Evolutionary conservation across 2,113 vertebrate species (phyloP).

Genomic region (Lota lota): DNA sequence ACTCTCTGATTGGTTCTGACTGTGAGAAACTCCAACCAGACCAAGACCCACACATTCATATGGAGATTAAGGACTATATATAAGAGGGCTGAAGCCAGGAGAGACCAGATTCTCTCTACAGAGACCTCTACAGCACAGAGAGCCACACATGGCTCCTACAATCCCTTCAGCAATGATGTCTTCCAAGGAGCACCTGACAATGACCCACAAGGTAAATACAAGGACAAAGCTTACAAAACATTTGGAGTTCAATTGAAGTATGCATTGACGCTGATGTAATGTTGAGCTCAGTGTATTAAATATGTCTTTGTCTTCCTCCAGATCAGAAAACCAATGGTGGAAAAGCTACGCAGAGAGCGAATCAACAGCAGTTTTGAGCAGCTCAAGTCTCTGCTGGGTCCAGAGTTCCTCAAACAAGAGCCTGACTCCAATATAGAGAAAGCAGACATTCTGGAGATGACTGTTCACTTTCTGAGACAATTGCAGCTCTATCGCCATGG

Average conservation of each 20-base stretch:
- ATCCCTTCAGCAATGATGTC: constrained; percentile 22
- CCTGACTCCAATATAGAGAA: constrained; percentile 46
- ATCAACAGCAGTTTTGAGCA: constrained; percentile 51
- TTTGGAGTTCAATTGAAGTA: neutral
- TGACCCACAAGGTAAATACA: constrained; percentile 19
- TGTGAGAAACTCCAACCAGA: constrained; percentile 50
- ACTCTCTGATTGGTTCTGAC: constrained; percentile 39
- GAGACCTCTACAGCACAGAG: constrained; percentile 38
- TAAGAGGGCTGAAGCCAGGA: constrained; percentile 29
- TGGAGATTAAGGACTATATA: constrained; percentile 50
- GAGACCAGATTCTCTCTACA: constrained; percentile 29
- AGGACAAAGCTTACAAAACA: neutral
- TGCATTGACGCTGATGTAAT: neutral
- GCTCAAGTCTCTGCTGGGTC: constrained; percentile 39
- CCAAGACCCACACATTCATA: constrained; percentile 49
- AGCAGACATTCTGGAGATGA: constrained; percentile 47
- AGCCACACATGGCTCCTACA: constrained; percentile 51
- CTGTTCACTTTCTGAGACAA: constrained; percentile 29
- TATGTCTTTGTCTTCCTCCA: constrained; percentile 6
- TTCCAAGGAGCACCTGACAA: constrained; percentile 16
- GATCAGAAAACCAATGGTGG: constrained; percentile 28
- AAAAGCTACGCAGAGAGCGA: constrained; percentile 45
- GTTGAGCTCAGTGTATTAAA: neutral
- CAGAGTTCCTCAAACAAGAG: constrained; percentile 31
- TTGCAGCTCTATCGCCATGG: constrained; percentile 14